Base-by-base conservation (phyloP, 2,888 invertebrate genomes). In the Ephialtes manifestator region DNA sequence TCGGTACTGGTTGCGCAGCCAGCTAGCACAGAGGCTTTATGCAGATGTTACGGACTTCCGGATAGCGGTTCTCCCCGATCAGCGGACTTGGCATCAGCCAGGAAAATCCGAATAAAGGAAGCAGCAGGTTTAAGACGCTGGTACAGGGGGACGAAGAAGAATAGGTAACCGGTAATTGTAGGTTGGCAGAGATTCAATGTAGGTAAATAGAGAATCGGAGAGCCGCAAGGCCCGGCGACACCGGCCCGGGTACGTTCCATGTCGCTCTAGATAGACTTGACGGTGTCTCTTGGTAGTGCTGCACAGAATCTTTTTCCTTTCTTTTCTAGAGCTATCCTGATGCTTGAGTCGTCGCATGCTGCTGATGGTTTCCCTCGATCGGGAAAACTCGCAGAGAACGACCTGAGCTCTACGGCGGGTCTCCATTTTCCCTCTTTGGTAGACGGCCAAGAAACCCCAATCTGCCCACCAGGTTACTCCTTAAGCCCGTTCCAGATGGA, bases 161-260 rank as follows among this genome's bases (percentile, higher is more conserved):
- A 92, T 91, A 92, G 92, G 92, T 92, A 93, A 93, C 92, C 92
- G 92, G 93, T 93, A 94, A 94, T 94, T 93, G 93, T 94, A 92
- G 92, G 93, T 94, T 94, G 94, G 94, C 94, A 94, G 92, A 90
- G 93, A 93, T 93, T 94, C 94, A 93, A 93, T 93, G 93, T 93
- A 93, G 92, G 94, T 93, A 94, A 94, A 93, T 93, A 94, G 91
- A 91, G 90, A 90, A 91, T 92, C 89, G 89, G 84, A 88, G 88
- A 86, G 87, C 90, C 90, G 86, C 89, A 89, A 88, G 89, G 88
- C 88, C 88, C 88, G 87, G 85, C 90, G 91, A 92, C 91, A 90
- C 92, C 88, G 88, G 46, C 24, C 65, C 10, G 63, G 67, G 58
- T 75, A 77, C 65, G 63, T 75, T 77, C 70, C 74, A 43, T 63